phyloP scores from a whole-genome alignment of 2,113 vertebrate genomes.

The Cinclus cinclus region DNA sequence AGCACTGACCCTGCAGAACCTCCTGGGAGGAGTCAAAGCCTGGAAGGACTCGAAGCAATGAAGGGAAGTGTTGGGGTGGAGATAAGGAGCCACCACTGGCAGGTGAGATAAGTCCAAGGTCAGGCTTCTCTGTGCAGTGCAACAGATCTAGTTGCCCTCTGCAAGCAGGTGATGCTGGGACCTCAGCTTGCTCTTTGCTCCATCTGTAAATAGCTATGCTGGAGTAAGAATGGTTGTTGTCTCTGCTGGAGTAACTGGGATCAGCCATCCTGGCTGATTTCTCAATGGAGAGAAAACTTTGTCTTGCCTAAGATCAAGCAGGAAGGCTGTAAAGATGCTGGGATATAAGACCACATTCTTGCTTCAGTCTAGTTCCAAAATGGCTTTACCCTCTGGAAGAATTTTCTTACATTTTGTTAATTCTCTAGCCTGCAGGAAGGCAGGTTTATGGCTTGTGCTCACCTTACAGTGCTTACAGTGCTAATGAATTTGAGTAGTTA shows the following conservation, averaged over 20 bases:
- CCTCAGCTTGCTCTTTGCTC: not conserved
- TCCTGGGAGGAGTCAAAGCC: not conserved
- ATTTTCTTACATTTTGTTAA: not conserved
- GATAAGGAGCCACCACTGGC: not conserved
- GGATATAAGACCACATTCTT: not conserved
- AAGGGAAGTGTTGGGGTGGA: not conserved
- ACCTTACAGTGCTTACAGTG: not conserved
- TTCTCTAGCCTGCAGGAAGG: not conserved
- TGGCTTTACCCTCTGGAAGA: not conserved
- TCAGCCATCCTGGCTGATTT: not conserved
- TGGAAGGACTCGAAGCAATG: not conserved
- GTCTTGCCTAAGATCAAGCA: not conserved
- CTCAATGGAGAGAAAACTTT: not conserved
- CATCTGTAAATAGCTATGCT: not conserved
- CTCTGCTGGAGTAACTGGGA: not conserved
- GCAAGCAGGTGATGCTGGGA: not conserved
- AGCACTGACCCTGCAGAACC: not conserved
- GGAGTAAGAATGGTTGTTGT: not conserved
- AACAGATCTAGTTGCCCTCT: not conserved
- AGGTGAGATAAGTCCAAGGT: not conserved
- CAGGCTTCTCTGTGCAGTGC: not conserved
- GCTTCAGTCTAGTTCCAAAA: not conserved
- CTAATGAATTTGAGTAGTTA: slow-evolving; percentile 26
- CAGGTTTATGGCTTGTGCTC: not conserved
- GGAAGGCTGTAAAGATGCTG: not conserved